phyloP scores from a whole-genome alignment of 2,113 vertebrate species.

The Pardalotus punctatus region DNA sequence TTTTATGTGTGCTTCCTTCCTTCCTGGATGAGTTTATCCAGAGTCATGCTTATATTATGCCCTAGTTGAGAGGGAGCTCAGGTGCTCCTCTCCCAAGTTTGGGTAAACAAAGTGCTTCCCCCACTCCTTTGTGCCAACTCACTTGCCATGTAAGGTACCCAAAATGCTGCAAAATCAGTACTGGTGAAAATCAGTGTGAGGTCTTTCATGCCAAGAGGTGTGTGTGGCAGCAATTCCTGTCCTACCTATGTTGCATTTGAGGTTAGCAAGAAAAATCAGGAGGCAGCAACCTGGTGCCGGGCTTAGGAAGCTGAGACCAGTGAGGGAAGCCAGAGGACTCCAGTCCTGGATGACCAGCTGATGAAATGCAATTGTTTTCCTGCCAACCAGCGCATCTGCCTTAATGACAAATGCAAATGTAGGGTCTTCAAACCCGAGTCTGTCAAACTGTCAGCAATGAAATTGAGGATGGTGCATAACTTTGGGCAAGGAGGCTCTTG shows the following conservation, averaged over 20 bases:
- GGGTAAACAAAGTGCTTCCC: neutral
- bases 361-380: neutral
- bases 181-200: neutral
- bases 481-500: neutral
- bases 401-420: neutral
- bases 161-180: neutral
- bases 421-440: neutral
- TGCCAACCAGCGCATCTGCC: neutral
- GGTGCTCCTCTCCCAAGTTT: neutral
- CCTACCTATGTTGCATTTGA: neutral
- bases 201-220: neutral
- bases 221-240: neutral
- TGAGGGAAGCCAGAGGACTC: neutral
- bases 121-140: neutral
- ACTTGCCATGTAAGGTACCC: neutral
- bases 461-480: neutral
- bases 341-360: neutral
- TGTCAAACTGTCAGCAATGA: rapidly evolving
- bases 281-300: neutral
- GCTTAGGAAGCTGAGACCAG: neutral
- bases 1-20: neutral
- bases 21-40: neutral
- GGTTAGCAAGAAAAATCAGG: neutral
- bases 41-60: neutral
- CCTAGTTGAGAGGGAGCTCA: neutral